phyloP scores from a whole-genome alignment of 2,797 vertebrate species.

The Rhabdomys pumilio region DNA sequence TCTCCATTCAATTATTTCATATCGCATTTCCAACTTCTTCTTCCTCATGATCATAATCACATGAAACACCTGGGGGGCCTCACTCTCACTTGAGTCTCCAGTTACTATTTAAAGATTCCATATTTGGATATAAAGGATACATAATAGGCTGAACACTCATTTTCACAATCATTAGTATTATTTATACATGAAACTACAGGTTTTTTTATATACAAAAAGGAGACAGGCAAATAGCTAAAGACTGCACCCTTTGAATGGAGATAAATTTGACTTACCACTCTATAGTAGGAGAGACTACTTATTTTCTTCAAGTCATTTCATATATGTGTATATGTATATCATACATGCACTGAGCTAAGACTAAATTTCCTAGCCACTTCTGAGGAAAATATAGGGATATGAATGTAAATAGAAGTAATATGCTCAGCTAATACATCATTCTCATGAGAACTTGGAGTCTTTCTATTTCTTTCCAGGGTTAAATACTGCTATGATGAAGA shows the following conservation, averaged over 20 bases:
- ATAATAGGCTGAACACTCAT: not conserved
- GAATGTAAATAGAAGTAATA: not conserved
- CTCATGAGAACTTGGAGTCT: not conserved
- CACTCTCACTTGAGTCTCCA: not conserved
- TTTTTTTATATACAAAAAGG: not conserved
- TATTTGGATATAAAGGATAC: not conserved
- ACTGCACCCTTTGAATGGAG: not conserved
- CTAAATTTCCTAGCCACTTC: not conserved
- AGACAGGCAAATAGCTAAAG: not conserved
- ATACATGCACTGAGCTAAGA: not conserved
- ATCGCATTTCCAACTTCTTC: constrained; percentile 25
- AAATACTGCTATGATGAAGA: not conserved
- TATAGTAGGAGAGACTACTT: not conserved
- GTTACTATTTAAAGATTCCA: not conserved
- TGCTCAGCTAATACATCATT: not conserved
- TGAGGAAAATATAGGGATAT: not conserved
- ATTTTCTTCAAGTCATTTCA: not conserved
- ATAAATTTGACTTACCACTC: not conserved
- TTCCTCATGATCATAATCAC: not conserved
- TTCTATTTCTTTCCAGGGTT: not conserved
- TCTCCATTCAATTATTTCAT: not conserved
- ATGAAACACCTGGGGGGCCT: no score
- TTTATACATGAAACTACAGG: not conserved
- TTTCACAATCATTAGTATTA: not conserved
- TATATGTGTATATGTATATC: not conserved